A percentile compares a stretch with the other conserved stretches of the same genome.
Evolutionary conservation across 2,113 vertebrate species (phyloP).

Genomic region (Mobula birostris): DNA sequence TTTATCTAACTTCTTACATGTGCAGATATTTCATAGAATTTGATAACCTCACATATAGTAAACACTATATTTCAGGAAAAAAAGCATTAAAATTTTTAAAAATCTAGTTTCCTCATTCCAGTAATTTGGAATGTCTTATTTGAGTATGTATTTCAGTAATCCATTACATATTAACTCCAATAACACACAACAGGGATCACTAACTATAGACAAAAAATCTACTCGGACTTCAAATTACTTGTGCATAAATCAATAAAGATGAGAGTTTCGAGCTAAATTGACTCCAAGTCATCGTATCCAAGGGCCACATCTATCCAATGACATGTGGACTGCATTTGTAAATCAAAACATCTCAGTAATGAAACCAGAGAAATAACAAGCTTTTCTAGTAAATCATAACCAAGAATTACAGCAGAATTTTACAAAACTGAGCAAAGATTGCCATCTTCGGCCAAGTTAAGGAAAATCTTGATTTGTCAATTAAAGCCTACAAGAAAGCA

Average conservation of each 20-base stretch:
- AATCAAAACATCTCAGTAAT: not conserved
- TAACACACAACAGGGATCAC: not conserved
- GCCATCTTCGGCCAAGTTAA: not conserved
- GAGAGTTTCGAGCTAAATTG: not conserved
- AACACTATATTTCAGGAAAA: too few relatives aligned
- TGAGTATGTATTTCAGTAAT: not conserved
- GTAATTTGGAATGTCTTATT: not conserved
- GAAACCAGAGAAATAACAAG: not conserved
- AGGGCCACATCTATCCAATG: not conserved
- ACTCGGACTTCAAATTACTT: not conserved
- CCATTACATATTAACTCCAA: not conserved
- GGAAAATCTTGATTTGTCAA: not conserved
- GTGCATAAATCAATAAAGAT: not conserved
- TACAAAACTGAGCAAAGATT: not conserved
- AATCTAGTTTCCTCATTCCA: not conserved
- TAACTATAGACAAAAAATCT: not conserved
- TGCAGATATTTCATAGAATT: too few relatives aligned
- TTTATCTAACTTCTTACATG: too few relatives aligned
- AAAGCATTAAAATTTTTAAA: not conserved
- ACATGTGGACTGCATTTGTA: not conserved
- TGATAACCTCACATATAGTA: too few relatives aligned
- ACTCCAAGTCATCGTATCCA: not conserved
- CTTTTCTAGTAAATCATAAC: not conserved
- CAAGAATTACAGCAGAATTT: not conserved
- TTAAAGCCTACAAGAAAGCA: not conserved